phyloP scores from a whole-genome alignment of 2,113 vertebrate genomes.

The Blennius ocellaris region DNA sequence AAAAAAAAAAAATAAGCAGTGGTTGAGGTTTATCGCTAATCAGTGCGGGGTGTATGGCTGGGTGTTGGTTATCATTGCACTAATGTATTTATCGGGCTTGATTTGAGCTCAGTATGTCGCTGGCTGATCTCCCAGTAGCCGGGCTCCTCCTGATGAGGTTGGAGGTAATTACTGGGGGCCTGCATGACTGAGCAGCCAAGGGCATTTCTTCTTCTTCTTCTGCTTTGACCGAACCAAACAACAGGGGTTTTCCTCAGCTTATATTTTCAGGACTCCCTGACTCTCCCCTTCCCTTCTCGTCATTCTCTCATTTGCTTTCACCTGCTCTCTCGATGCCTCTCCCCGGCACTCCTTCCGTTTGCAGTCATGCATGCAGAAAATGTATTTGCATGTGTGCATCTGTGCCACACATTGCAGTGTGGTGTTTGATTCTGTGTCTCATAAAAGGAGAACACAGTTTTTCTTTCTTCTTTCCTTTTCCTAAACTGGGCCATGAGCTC shows the following conservation, averaged over 20 bases:
- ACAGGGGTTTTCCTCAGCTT: slow-evolving; percentile 75
- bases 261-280: slow-evolving; percentile 71
- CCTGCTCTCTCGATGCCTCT: neutral
- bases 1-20: slow-evolving; percentile 72
- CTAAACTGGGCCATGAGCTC: slow-evolving; percentile 77
- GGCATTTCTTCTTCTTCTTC: slow-evolving; percentile 73
- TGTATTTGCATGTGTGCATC: neutral
- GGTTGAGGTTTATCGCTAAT: slow-evolving; percentile 66
- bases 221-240: slow-evolving; percentile 59
- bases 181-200: slow-evolving; percentile 80
- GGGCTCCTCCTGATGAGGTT: slow-evolving; percentile 74
- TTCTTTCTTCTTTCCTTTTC: slow-evolving; percentile 6
- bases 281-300: slow-evolving; percentile 33
- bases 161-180: slow-evolving; percentile 78
- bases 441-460: slow-evolving; percentile 68
- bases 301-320: slow-evolving; percentile 1
- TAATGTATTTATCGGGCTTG: slow-evolving; percentile 69
- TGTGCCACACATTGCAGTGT: slow-evolving; percentile 25
- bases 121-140: slow-evolving; percentile 50
- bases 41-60: slow-evolving; percentile 58
- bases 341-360: neutral
- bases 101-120: slow-evolving; percentile 56
- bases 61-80: slow-evolving; percentile 67
- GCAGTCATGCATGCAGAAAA: slow-evolving; percentile 3
- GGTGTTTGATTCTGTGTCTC: slow-evolving; percentile 62